Base-by-base conservation (phyloP, 2,797 vertebrate species). In the Falco cherrug region DNA sequence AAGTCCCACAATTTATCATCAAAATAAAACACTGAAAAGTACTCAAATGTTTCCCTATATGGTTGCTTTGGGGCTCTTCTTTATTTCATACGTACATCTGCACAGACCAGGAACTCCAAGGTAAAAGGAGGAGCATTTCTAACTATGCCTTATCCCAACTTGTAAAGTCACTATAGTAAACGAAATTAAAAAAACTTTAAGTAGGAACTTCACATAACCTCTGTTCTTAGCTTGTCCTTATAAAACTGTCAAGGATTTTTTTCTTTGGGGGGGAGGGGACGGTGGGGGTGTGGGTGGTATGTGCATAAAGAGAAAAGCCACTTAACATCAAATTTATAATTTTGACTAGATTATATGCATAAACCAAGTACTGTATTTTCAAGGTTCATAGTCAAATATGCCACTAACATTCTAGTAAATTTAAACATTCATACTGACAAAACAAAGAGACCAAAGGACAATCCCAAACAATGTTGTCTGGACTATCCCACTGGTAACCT, bases 91-190 rank as follows among this genome's bases (percentile, higher is more conserved):
- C 39, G 21, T 74, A 33, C 15, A 45, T 85, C 65, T 81, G 19
- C 47, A 76, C 50, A 45, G 79, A 88, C 33, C n/a, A 84, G 61
- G 43, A 83, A n/a, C 69, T 86, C 76, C 33, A 63, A 59, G 71
- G 69, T 85, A 78, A 96, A 96, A 96, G 84, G 45, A 71, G 11
- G 10, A 86, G 26, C 33, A 29, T 60, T 68, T 77, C 79, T 85
- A 71, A 53, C 71, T 59, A 8, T 50, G 50, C 35, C 16, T 92
- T 79, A 77, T 74, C 24, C 68, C 16, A 79, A n/a, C 78, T 56
- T 63, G 57, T 70, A 80, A 90, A 85, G 29, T 31, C 69, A 69
- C 61, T 57, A 24, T 6, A 84, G 54, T 61, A 93, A 89, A 91
- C 85, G 77, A 83, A 65, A 84, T 78, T 35, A 17, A 70, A 86